Evolutionary conservation across 2,888 invertebrate species (phyloP).

Genomic region (Ferdinandea cuprea): DNA sequence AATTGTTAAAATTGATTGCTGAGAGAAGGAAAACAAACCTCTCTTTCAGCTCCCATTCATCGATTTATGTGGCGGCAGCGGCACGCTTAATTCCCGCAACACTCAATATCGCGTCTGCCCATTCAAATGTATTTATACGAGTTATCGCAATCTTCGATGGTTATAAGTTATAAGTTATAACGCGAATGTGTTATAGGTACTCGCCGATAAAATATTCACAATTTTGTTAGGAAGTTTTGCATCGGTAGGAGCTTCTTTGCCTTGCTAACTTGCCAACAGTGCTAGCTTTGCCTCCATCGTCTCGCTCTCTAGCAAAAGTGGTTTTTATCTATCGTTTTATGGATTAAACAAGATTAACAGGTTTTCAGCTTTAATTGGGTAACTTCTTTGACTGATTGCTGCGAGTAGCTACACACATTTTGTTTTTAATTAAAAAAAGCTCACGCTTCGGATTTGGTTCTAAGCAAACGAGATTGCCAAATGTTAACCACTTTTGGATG

Average conservation of each 20-base stretch:
- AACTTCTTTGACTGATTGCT: conserved; percentile 17
- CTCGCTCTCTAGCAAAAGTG: background rate
- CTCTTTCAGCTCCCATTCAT: conserved; percentile 17
- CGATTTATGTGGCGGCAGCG: conserved; percentile 24
- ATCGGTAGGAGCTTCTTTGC: conserved; percentile 22
- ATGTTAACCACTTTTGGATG: conserved; percentile 33
- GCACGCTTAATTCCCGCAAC: background rate
- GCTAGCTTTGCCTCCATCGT: background rate
- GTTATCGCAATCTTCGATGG: background rate
- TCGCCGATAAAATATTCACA: conserved; percentile 4
- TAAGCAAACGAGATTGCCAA: conserved; percentile 4
- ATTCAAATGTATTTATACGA: conserved; percentile 13
- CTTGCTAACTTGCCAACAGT: background rate
- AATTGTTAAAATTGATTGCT: conserved; percentile 14
- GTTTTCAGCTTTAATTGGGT: conserved; percentile 47
- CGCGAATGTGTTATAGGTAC: conserved; percentile 6
- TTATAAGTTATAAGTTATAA: too few species aligned
- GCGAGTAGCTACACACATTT: too few species aligned
- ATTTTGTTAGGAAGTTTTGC: conserved; percentile 4
- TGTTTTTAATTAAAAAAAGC: conserved; percentile 10
- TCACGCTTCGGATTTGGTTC: conserved; percentile 4
- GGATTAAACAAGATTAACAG: conserved; percentile 53
- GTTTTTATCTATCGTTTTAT: conserved; percentile 26
- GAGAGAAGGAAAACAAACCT: conserved; percentile 16
- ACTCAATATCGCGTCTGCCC: background rate